These are phyloP conservation scores for Struthio camelus DNA, from an alignment of 2,113 vertebrate species.

Conservation along the genomic window DNA sequence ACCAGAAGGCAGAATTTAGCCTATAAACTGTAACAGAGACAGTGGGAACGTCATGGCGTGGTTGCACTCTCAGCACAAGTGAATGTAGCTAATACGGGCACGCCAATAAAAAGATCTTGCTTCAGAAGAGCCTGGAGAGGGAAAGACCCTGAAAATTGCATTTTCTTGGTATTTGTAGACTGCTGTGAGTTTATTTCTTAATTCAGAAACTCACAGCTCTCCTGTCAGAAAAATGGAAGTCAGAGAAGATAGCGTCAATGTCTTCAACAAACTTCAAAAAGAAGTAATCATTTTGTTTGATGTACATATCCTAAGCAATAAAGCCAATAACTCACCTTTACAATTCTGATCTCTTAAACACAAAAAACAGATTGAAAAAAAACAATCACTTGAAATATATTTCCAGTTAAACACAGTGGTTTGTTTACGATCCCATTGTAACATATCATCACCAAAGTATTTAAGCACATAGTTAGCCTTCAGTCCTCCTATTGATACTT, in stretches of 20 bases:
- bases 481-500: background rate
- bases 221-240: background rate
- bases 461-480: background rate
- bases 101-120: background rate
- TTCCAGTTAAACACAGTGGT: background rate
- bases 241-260: background rate
- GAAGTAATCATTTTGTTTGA: background rate
- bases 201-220: conserved; percentile 1
- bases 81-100: background rate
- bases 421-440: background rate
- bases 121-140: background rate
- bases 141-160: background rate
- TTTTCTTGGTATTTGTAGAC: background rate
- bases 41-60: background rate
- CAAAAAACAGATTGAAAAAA: fast-evolving
- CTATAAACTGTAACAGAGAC: background rate
- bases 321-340: background rate
- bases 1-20: background rate
- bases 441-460: background rate
- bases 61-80: background rate
- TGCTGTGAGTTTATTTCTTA: background rate
- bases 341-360: background rate
- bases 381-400: background rate
- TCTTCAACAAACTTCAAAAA: background rate
- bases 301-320: background rate